phyloP scores from a whole-genome alignment of 2,797 vertebrate genomes.

The Neomorphus geoffroyi region DNA sequence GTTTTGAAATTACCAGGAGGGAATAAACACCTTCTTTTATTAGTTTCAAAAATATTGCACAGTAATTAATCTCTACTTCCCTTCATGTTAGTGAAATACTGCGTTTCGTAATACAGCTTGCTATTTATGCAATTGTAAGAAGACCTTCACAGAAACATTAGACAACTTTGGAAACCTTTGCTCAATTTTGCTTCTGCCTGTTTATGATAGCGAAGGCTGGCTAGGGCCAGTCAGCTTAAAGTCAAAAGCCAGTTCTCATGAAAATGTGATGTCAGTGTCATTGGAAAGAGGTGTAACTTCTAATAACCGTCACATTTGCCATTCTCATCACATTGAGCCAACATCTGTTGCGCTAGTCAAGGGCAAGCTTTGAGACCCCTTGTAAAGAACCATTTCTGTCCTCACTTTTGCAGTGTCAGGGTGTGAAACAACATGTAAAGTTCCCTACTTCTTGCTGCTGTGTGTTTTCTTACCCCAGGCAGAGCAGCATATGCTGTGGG shows the following conservation, averaged over 20 bases:
- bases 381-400: not conserved
- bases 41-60: not conserved
- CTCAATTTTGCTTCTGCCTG: not conserved
- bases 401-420: not conserved
- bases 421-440: not conserved
- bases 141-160: not conserved
- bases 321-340: not conserved
- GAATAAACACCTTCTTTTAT: not conserved
- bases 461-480: not conserved
- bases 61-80: not conserved
- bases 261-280: not conserved
- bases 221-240: not conserved
- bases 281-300: not conserved
- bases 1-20: not conserved
- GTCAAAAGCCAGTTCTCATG: not conserved
- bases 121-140: not conserved
- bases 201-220: not conserved
- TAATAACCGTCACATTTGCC: accelerated
- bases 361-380: not conserved
- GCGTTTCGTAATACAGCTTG: not conserved
- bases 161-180: not conserved
- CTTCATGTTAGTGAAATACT: not conserved
- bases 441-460: not conserved
- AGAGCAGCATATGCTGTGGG: not conserved
- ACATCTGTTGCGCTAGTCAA: not conserved